phyloP scores from a whole-genome alignment of 1,140 invertebrate species.

The Halesus radiatus region DNA sequence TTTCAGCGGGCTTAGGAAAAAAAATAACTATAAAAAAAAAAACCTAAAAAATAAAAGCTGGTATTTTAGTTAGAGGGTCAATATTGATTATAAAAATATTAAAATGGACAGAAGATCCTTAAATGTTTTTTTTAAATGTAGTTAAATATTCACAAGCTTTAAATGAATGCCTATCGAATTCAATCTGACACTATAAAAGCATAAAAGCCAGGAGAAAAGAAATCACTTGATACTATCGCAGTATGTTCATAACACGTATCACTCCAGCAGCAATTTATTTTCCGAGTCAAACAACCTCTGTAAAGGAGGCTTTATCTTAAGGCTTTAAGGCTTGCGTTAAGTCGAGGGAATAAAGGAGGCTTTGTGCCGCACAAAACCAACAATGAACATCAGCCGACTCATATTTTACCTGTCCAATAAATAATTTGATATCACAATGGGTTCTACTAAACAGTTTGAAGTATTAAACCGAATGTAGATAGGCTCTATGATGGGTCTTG shows the following conservation, averaged over 20 bases:
- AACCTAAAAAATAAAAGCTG: too few species aligned
- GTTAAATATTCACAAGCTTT: too few species aligned
- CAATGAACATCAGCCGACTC: not conserved
- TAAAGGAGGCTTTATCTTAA: conserved; percentile 1
- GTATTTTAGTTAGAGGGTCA: too few species aligned
- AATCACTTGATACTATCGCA: conserved; percentile 6
- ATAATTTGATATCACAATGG: conserved; percentile 39
- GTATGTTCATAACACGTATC: conserved; percentile 3
- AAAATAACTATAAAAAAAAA: too few species aligned
- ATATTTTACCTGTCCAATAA: conserved; percentile 34
- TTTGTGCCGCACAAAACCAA: conserved; percentile 25
- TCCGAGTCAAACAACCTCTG: not conserved
- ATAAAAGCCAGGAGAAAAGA: not conserved
- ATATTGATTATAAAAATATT: too few species aligned
- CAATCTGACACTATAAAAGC: not conserved
- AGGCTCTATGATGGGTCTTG: not conserved
- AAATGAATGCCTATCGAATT: not conserved
- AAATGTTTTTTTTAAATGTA: too few species aligned
- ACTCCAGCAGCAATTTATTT: conserved; percentile 6
- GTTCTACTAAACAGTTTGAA: not conserved
- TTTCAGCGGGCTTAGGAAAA: too few species aligned
- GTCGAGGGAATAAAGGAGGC: conserved; percentile 36
- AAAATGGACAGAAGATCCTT: too few species aligned
- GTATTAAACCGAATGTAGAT: not conserved
- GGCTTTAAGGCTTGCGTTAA: conserved; percentile 26